Evolutionary conservation across 1,140 invertebrate genomes (phyloP).

Genomic region (Tetragonula clypearis): DNA sequence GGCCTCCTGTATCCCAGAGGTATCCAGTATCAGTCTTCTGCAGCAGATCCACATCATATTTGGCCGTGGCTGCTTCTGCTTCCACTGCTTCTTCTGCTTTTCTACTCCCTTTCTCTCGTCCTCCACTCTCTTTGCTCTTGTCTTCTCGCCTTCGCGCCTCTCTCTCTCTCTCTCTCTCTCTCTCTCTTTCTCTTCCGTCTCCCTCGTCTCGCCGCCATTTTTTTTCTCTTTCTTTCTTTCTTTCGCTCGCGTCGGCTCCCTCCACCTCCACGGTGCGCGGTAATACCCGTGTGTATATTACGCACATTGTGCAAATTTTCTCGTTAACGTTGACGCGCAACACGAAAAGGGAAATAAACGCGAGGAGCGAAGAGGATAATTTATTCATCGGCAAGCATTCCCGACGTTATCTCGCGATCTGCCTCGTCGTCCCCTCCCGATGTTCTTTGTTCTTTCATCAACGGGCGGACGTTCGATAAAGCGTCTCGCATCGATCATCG

Average conservation of each 20-base stretch:
- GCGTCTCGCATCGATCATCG: slow-evolving; percentile 71
- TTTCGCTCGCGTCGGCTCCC: neutral
- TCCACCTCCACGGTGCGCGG: neutral
- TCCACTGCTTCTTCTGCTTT: slow-evolving; percentile 5
- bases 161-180: neutral
- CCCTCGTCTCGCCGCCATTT: neutral
- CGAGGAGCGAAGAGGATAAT: neutral
- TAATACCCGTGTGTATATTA: slow-evolving; percentile 18
- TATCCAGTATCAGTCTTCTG: slow-evolving; percentile 58
- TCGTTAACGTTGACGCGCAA: slow-evolving; percentile 15
- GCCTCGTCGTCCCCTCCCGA: slow-evolving; percentile 61
- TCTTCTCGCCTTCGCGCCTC: neutral
- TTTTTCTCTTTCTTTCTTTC: neutral
- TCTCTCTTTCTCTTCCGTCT: neutral
- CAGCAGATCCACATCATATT: slow-evolving; percentile 51
- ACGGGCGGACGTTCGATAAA: slow-evolving; percentile 69
- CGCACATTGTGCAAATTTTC: slow-evolving; percentile 23
- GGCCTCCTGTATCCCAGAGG: slow-evolving; percentile 71
- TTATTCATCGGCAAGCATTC: slow-evolving; percentile 13
- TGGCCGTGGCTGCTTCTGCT: slow-evolving; percentile 42
- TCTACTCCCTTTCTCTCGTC: neutral
- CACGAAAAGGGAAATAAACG: slow-evolving; percentile 20
- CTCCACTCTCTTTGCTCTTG: neutral
- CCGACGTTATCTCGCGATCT: slow-evolving; percentile 19
- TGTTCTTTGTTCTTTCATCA: slow-evolving; percentile 8